A percentile compares a stretch with the other conserved stretches of the same genome.
Conservation (phyloP, 2,888 invertebrate species). For the Caenorhabditis wallacei region DNA sequence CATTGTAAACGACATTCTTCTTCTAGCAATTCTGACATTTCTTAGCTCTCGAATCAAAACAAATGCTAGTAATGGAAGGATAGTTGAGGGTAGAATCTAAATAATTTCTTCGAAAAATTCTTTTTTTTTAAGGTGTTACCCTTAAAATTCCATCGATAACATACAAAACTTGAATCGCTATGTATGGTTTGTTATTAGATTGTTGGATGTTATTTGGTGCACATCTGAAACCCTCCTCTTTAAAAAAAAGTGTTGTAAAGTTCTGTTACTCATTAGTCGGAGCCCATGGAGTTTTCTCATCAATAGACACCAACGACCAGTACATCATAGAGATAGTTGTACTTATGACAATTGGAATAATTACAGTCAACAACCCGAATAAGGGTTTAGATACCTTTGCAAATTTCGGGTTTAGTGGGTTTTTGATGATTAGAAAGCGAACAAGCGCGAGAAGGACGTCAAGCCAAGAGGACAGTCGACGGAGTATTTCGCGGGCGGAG, state of each 20-base stretch:
- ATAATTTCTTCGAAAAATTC: background rate
- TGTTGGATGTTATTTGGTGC: background rate
- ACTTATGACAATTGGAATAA: background rate
- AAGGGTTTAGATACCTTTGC: background rate
- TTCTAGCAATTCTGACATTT: background rate
- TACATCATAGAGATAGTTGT: conserved; percentile 8
- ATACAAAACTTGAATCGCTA: background rate
- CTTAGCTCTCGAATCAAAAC: background rate
- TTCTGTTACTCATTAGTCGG: background rate
- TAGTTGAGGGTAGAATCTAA: conserved; percentile 7
- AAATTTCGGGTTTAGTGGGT: conserved; percentile 6
- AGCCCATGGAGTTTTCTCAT: conserved; percentile 1
- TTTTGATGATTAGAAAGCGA: conserved; percentile 11
- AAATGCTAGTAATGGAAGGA: conserved; percentile 5
- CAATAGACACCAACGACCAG: background rate
- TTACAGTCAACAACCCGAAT: background rate
- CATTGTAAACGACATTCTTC: conserved; percentile 1
- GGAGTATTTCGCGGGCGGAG: conserved; percentile 4
- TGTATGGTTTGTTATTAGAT: background rate
- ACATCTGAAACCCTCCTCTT: background rate
- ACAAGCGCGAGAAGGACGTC: conserved; percentile 6
- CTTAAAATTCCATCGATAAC: conserved; percentile 4
- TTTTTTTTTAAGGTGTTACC: background rate
- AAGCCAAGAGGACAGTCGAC: conserved; percentile 11
- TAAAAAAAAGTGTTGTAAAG: background rate